A percentile compares a stretch with the other conserved stretches of the same genome.
phyloP scores from a whole-genome alignment of 1,140 invertebrate species.

The Sitodiplosis mosellana region DNA sequence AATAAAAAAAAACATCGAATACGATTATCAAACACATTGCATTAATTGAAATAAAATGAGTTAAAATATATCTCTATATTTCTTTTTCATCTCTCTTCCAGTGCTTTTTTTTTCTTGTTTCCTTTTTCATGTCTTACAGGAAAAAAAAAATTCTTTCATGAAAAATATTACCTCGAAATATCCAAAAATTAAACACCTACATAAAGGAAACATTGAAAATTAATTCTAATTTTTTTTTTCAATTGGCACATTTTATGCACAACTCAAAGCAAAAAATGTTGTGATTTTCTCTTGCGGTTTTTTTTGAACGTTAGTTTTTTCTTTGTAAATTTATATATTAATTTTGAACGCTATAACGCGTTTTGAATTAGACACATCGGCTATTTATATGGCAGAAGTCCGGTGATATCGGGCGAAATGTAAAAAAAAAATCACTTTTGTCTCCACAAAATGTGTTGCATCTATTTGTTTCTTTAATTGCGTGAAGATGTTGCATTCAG shows the following conservation, averaged over 20 bases:
- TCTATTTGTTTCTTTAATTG: no score
- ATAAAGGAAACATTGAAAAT: no score
- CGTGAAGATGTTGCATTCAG: no score
- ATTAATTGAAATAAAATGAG: not conserved
- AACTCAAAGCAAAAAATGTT: no score
- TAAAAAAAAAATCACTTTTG: no score
- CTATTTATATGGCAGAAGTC: not conserved
- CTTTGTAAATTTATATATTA: not conserved
- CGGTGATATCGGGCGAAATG: no score
- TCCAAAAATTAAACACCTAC: not conserved
- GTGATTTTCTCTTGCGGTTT: no score
- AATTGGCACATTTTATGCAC: no score
- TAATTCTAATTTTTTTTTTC: no score
- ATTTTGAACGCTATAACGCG: not conserved
- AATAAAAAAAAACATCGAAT: not conserved
- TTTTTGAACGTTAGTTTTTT: not conserved
- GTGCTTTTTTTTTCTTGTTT: not conserved
- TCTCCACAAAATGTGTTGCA: no score
- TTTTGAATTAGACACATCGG: not conserved
- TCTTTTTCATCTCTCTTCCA: no score
- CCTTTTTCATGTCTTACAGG: no score
- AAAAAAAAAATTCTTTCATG: not conserved
- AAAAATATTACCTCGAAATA: not conserved
- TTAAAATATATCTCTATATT: not conserved
- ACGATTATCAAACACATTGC: not conserved